Evolutionary conservation across 2,888 invertebrate genomes (phyloP), one percentile per base, ranked within the genome.

Genomic region (Pachliopta kotzebuea): DNA sequence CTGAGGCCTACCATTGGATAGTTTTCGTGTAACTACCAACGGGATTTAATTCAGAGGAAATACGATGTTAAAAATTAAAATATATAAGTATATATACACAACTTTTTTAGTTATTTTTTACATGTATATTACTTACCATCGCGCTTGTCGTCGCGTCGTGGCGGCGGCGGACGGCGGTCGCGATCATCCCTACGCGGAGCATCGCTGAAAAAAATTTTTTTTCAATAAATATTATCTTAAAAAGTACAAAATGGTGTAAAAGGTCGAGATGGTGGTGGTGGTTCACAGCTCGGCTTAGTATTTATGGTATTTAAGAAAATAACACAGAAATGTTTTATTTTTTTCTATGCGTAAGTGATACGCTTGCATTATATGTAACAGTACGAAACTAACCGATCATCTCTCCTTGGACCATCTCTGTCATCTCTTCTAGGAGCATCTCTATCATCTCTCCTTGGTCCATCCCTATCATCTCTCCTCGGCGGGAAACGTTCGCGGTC

Each of bases 141-240:
- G 91, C 90, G 87, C 80, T 90, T 92, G 1, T 92, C 93, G 4
- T 92, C 93, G 45, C 92, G 86, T 7, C 83, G 80, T 52, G 82
- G 82, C 64, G 84, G 83, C 56, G 84, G 83, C 56, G 84, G 84
- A 65, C 84, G 88, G 60, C 77, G 72, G 31, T 73, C 78, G 71
- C 77, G 69, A 1, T 81, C 81, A 49, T 80, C 80, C 11, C 88
- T 81, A 3, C 85, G 76, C 2, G 81, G 79, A 0, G 73, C 76
- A 29, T 83, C 84, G 9, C 84, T 76, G 58, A n/a, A 58, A 59
- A 45, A 3, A n/a, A n/a, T 49, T 49, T 49, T 49, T 20, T n/a
- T 49, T 49, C 14, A 37, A 14, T 37, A 4, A 37, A 37, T 4
- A 3, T 37, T 11, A 31, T 37, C 1, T 37, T 14, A 11, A 14